Percentiles rank a stretch among this genome's conserved stretches.
Conservation (phyloP, 2,113 vertebrate genomes). For the Athene cunicularia region DNA sequence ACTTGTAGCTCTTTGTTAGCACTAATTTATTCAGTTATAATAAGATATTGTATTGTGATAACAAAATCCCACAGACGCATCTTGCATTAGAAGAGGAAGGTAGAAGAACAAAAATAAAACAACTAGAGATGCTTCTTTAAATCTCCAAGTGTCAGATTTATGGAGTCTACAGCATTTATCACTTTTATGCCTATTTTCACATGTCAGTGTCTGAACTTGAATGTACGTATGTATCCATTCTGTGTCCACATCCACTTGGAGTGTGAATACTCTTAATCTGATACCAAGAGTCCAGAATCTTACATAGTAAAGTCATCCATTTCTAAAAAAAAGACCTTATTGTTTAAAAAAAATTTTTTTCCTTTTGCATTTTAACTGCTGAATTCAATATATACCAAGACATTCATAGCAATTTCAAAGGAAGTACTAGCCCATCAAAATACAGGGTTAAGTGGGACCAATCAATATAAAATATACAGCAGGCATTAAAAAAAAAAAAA, state of each 20-base stretch:
- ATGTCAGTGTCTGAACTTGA: not conserved
- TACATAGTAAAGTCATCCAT: not conserved
- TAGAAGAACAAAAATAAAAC: not conserved
- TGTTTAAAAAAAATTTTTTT: not conserved
- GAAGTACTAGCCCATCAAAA: not conserved
- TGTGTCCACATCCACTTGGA: not conserved
- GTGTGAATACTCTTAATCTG: not conserved
- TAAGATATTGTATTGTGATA: not conserved
- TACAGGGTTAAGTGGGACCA: constrained; percentile 22
- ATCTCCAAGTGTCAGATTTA: not conserved
- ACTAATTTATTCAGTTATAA: not conserved
- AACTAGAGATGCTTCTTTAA: not conserved
- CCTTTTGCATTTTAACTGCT: not conserved
- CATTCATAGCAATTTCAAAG: not conserved
- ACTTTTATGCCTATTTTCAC: not conserved
- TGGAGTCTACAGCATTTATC: not conserved
- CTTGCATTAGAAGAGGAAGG: not conserved
- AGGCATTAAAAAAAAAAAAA: not conserved
- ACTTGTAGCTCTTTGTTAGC: not conserved
- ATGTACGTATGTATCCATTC: not conserved
- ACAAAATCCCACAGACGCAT: not conserved
- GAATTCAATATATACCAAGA: not conserved
- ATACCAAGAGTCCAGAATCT: not conserved
- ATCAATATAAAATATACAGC: constrained; percentile 35
- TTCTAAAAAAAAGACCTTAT: not conserved